A percentile compares a stretch with the other conserved stretches of the same genome.
Conservation (phyloP, 2,888 invertebrate genomes). For the Tholera decimalis region DNA sequence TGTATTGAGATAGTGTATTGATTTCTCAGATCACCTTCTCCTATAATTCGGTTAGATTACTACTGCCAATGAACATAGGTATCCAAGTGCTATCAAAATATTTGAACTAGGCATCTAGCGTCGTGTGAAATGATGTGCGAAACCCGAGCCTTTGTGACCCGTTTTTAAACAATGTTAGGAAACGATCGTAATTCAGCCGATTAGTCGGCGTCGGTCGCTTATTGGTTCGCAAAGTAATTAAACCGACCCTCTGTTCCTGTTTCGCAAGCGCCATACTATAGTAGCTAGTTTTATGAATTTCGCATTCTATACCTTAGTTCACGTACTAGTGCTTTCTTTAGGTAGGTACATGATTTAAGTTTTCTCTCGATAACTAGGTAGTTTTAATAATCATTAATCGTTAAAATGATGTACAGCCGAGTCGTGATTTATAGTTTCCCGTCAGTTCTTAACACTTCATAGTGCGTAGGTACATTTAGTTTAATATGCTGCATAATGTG, state of each 20-base stretch:
- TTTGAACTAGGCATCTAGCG: constrained; percentile 36
- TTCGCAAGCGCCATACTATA: constrained; percentile 55
- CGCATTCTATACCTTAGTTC: constrained; percentile 28
- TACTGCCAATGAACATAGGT: constrained; percentile 22
- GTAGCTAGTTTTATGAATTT: constrained; percentile 59
- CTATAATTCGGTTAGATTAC: constrained; percentile 33
- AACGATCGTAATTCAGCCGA: constrained; percentile 75
- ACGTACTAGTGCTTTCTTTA: constrained; percentile 23
- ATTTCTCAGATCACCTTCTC: constrained; percentile 48
- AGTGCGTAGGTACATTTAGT: constrained; percentile 27
- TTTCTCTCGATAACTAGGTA: constrained; percentile 21
- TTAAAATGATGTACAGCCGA: constrained; percentile 23
- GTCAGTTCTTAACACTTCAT: constrained; percentile 32
- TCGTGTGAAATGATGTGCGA: constrained; percentile 60
- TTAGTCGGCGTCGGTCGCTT: constrained; percentile 67
- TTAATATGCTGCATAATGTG: constrained; percentile 42
- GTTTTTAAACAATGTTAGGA: constrained; percentile 80
- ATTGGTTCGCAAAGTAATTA: constrained; percentile 65
- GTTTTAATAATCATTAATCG: constrained; percentile 36
- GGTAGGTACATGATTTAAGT: constrained; percentile 13
- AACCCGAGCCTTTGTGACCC: constrained; percentile 70
- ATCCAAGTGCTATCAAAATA: constrained; percentile 42
- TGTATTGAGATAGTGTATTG: constrained; percentile 32
- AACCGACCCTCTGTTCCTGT: constrained; percentile 62
- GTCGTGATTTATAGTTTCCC: constrained; percentile 58